Base-by-base conservation (phyloP, 2,888 invertebrate genomes). In the Agrochola circellaris region DNA sequence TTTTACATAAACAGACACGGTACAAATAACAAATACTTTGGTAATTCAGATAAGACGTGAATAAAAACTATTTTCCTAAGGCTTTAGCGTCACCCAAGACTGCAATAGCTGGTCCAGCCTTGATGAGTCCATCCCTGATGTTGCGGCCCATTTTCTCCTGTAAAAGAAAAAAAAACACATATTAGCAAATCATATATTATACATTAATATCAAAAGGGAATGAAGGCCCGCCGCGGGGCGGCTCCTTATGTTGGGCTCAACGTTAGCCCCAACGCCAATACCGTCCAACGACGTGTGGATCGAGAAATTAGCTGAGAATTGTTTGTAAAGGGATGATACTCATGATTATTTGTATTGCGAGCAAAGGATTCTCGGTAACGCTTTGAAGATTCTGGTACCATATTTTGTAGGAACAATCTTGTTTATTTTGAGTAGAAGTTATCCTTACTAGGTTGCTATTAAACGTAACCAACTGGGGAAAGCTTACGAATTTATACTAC, bases 51-150 rank as follows among this genome's bases (percentile, higher is more conserved):
- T 23, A 26, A 7, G 6, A 65, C 11, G 7, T 11, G 15, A 17
- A 42, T 30, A 17, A 45, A 71, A 45, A 45, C 30, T 75, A 64
- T 64, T 75, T 45, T 76, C 86, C 86, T 54, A 86, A 26, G 0
- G 86, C 84, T 45, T 84, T 84, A 1, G 92, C 92, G 75, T 91
- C 87, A 0, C 93, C 93, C 0, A 92, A 77, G 0, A 93, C 93
- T 13, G 81, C 85, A 0, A 93, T 87, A 0, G 94, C 93, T 42
- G 94, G 94, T 0, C 90, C 93, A 0, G 93, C 93, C 73, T 93
- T 94, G 75, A 93, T 88, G 79, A 92, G 73, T 0, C 93, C 93
- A 73, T 93, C 86, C 5, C 93, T 88, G 7, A 93, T 75, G 69
- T 93, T 89, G 20, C 86, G 89, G 2, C 92, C 93, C 20, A 91